phyloP scores from a whole-genome alignment of 2,888 invertebrate species.

The Aphodius granarius region DNA sequence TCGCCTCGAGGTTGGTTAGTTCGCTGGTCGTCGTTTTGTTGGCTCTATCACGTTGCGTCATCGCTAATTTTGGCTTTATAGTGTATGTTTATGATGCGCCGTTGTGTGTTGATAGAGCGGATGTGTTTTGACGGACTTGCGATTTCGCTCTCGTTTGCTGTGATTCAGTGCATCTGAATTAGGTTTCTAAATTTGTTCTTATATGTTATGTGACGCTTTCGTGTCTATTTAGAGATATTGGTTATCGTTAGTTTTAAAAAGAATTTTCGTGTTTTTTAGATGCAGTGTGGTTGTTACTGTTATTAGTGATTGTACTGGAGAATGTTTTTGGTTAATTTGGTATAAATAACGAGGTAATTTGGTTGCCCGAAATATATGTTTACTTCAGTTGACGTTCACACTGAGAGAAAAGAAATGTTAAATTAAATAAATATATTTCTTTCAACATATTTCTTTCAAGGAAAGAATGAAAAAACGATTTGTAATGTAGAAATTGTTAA shows the following conservation, averaged over 20 bases:
- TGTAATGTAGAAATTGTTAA: too few relatives aligned
- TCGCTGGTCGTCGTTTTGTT: background rate
- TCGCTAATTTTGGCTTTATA: conserved; percentile 34
- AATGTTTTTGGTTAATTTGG: too few relatives aligned
- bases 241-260: background rate
- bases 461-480: too few relatives aligned
- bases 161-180: background rate
- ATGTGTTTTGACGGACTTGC: background rate
- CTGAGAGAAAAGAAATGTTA: too few relatives aligned
- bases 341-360: too few relatives aligned
- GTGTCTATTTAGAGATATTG: background rate
- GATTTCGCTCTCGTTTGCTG: background rate
- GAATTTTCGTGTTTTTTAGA: background rate
- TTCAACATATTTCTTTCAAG: too few relatives aligned
- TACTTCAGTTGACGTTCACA: too few relatives aligned
- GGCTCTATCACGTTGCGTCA: conserved; percentile 32
- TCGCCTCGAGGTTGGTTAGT: conserved; percentile 5
- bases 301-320: background rate
- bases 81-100: conserved; percentile 3
- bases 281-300: background rate
- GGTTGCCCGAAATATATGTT: too few relatives aligned
- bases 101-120: background rate
- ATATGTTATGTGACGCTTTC: background rate
- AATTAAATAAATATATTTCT: too few relatives aligned
- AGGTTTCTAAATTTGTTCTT: background rate